These are phyloP conservation scores for Cuculus canorus DNA, from an alignment of 2,797 vertebrate genomes.

Conservation along the genomic window DNA sequence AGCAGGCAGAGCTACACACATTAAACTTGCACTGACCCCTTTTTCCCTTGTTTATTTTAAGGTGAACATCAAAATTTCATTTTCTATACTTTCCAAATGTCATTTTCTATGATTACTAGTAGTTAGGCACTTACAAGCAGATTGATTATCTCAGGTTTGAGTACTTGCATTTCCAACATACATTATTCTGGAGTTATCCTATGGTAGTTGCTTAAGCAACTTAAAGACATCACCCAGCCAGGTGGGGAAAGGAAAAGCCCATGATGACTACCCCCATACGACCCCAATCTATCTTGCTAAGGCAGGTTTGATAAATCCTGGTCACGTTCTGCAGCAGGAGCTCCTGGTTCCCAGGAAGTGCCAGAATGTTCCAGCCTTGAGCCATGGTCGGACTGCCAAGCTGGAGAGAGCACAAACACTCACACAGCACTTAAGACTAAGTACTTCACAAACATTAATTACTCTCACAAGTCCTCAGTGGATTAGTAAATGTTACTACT, in stretches of 20 bases:
- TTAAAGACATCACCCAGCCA: background rate
- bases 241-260: background rate
- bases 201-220: background rate
- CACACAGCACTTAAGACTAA: background rate
- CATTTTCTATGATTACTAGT: background rate
- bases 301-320: background rate
- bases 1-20: background rate
- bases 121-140: background rate
- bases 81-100: background rate
- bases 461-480: background rate
- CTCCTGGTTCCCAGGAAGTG: background rate
- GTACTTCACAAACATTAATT: constrained; percentile 5
- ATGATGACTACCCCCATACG: background rate
- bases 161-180: background rate
- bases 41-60: background rate
- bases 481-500: background rate
- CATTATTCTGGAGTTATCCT: background rate
- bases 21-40: background rate
- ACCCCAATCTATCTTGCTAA: background rate
- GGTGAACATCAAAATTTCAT: background rate
- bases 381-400: background rate
- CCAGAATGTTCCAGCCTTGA: background rate
- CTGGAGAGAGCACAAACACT: background rate
- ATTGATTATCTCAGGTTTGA: background rate
- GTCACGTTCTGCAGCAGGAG: rapidly evolving